Evolutionary conservation across 2,113 vertebrate genomes (phyloP).

Genomic region (Megaptera novaeangliae): DNA sequence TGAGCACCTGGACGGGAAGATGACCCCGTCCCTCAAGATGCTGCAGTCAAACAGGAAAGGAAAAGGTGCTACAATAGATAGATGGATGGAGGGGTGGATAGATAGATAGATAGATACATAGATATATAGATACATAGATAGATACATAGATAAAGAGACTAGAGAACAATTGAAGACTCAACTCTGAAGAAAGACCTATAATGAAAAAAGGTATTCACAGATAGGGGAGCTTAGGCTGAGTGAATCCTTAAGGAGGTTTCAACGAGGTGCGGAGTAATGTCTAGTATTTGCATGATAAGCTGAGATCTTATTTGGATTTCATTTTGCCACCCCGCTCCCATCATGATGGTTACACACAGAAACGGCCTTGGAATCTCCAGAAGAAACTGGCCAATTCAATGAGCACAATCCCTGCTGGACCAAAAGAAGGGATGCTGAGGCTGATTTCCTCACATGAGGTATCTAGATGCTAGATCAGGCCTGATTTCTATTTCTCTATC

Average conservation of each 20-base stretch:
- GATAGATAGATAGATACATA: too few relatives aligned
- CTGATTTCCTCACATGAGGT: neutral
- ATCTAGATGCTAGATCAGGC: neutral
- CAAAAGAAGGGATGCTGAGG: neutral
- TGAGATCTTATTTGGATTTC: neutral
- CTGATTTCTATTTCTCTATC: neutral
- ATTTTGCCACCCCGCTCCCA: neutral
- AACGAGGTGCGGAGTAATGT: neutral
- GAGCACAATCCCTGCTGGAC: neutral
- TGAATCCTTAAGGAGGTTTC: neutral
- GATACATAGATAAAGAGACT: neutral
- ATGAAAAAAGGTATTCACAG: neutral
- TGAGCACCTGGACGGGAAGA: neutral
- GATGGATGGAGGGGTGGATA: neutral
- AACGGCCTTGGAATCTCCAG: neutral
- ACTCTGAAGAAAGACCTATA: neutral
- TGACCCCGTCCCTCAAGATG: neutral
- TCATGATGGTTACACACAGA: neutral
- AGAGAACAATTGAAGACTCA: neutral
- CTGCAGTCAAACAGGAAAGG: neutral
- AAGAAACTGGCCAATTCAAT: neutral
- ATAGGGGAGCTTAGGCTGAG: neutral
- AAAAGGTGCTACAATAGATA: neutral
- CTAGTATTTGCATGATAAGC: neutral
- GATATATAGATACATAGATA: neutral